A percentile compares a stretch with the other conserved stretches of the same genome.
Conservation (phyloP, 2,888 invertebrate species). For the Drosophila lutescens region DNA sequence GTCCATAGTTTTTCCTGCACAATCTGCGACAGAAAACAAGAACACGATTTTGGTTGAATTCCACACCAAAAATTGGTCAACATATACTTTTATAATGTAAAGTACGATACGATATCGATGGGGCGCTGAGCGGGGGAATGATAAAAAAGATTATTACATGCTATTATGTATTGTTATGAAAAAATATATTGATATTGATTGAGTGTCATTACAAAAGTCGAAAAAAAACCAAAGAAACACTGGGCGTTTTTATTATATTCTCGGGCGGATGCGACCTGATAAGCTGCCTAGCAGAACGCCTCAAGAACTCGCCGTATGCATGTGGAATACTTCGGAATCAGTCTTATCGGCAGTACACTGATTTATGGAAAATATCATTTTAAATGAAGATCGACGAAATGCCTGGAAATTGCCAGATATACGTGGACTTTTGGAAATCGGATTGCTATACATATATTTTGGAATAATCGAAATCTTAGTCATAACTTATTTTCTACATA, state of each 20-base stretch:
- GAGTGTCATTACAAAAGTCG: constrained; percentile 63
- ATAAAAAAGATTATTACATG: constrained; percentile 60
- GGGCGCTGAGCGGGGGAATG: constrained; percentile 28
- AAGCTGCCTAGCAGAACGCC: not conserved
- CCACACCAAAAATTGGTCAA: constrained; percentile 9
- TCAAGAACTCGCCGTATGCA: constrained; percentile 1
- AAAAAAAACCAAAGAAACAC: constrained; percentile 44
- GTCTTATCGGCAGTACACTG: constrained; percentile 19
- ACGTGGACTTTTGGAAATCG: no score
- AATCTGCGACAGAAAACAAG: constrained; percentile 9
- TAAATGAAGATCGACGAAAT: constrained; percentile 1
- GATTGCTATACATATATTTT: no score
- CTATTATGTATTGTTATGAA: constrained; percentile 72
- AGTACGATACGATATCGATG: constrained; percentile 14
- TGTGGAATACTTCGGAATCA: not conserved
- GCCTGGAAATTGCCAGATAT: constrained; percentile 10
- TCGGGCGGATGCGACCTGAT: constrained; percentile 24
- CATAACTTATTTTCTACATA: not conserved
- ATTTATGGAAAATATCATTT: constrained; percentile 24
- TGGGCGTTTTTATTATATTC: constrained; percentile 40
- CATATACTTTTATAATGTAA: constrained; percentile 26
- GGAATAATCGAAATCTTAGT: not conserved
- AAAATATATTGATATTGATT: constrained; percentile 69
- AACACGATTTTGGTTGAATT: constrained; percentile 13
- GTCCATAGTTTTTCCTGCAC: constrained; percentile 41